Evolutionary conservation across 1,140 invertebrate species (phyloP).

Genomic region (Anastatus disparis): DNA sequence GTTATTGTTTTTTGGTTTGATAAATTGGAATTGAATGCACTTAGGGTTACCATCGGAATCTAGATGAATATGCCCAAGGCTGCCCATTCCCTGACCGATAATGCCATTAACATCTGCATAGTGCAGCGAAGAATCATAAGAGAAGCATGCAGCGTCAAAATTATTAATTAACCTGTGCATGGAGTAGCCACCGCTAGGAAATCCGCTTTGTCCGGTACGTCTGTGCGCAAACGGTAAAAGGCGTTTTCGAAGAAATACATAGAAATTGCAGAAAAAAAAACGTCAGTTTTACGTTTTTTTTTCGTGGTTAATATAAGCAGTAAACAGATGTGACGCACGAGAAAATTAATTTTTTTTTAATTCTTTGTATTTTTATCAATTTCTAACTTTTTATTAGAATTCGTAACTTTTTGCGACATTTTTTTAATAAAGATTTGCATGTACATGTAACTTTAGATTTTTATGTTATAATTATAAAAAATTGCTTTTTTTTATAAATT

Average conservation of each 20-base stretch:
- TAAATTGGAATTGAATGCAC: slow-evolving; percentile 29
- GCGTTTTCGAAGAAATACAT: background rate
- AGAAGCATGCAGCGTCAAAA: slow-evolving; percentile 60
- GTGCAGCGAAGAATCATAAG: slow-evolving; percentile 52
- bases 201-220: slow-evolving; percentile 63
- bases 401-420: too few relatives aligned
- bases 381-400: too few relatives aligned
- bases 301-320: too few relatives aligned
- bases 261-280: background rate
- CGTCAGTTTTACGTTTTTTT: too few relatives aligned
- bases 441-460: too few relatives aligned
- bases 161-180: slow-evolving; percentile 65
- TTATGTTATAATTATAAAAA: too few relatives aligned
- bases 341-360: background rate
- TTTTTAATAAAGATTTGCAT: too few relatives aligned
- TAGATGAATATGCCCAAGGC: slow-evolving; percentile 45
- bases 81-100: slow-evolving; percentile 53
- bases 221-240: too few relatives aligned
- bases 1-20: too few relatives aligned
- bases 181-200: slow-evolving; percentile 58
- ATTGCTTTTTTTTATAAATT: too few relatives aligned
- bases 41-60: slow-evolving; percentile 51
- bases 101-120: slow-evolving; percentile 50
- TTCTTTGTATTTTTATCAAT: background rate
- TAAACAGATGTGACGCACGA: too few relatives aligned